A percentile compares a stretch with the other conserved stretches of the same genome.
These are phyloP conservation scores for Halcyon senegalensis DNA, from an alignment of 2,113 vertebrate genomes.

Conservation along the genomic window DNA sequence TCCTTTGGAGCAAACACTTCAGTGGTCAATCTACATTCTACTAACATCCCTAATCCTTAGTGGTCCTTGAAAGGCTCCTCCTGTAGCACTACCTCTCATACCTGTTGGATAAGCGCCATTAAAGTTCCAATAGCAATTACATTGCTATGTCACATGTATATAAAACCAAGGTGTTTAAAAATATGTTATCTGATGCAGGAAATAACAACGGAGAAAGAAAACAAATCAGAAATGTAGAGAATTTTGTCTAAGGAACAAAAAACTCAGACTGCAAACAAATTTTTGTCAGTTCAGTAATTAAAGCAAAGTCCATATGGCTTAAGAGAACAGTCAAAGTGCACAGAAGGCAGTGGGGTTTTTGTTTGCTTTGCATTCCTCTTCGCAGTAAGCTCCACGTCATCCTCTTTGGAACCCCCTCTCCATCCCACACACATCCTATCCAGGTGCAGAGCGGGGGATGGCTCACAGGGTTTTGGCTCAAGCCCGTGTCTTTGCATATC, in stretches of 20 bases:
- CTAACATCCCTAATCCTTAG: not conserved
- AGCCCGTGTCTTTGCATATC: not conserved
- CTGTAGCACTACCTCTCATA: not conserved
- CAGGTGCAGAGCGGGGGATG: slow-evolving; percentile 5
- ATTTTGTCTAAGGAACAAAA: slow-evolving; percentile 17
- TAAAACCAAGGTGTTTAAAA: not conserved
- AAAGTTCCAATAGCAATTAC: not conserved
- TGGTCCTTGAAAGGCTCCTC: not conserved
- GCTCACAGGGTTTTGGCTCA: not conserved
- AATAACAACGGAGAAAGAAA: slow-evolving; percentile 16
- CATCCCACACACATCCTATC: slow-evolving; percentile 36
- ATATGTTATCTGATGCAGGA: not conserved
- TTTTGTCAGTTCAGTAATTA: slow-evolving; percentile 30
- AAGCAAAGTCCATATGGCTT: slow-evolving; percentile 76
- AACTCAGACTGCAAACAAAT: not conserved
- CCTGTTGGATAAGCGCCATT: not conserved
- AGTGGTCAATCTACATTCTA: not conserved
- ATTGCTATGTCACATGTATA: not conserved
- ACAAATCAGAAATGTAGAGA: not conserved
- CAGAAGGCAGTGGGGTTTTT: slow-evolving; percentile 46
- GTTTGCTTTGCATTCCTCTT: not conserved
- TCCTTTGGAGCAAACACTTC: not conserved
- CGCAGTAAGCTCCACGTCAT: not conserved
- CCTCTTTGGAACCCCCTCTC: not conserved
- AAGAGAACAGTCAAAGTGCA: slow-evolving; percentile 71